Conservation (phyloP, 1,140 invertebrate species). For the Onthophagus taurus region DNA sequence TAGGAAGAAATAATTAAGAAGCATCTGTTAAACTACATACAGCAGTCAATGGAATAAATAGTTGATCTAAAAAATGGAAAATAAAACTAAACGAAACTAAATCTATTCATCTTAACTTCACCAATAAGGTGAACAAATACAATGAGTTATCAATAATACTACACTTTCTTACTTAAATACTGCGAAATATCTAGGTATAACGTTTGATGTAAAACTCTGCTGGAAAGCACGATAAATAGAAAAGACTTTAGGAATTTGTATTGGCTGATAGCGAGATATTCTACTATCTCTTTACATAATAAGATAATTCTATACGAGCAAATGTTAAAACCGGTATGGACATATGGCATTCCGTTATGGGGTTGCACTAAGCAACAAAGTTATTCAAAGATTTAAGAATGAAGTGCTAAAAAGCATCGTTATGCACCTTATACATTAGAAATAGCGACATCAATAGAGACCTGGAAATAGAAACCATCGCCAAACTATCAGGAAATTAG, state of each 20-base stretch:
- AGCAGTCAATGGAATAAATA: not conserved
- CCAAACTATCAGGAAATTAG: no score
- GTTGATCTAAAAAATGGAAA: not conserved
- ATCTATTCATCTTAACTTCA: not conserved
- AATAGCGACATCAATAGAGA: no score
- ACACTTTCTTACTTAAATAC: no score
- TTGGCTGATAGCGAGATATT: not conserved
- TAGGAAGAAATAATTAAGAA: conserved; percentile 1
- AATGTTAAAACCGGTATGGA: no score
- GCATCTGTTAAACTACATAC: not conserved
- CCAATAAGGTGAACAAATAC: conserved; percentile 3
- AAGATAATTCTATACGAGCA: conserved; percentile 1
- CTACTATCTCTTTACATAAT: not conserved
- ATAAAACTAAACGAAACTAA: conserved; percentile 1
- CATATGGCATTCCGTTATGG: no score
- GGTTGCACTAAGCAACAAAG: no score
- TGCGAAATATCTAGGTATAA: no score
- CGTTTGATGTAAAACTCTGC: not conserved
- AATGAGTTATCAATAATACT: not conserved
- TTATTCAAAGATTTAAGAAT: no score
- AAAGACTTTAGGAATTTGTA: not conserved
- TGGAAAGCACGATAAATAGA: not conserved
- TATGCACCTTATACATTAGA: no score
- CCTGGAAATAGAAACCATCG: no score
- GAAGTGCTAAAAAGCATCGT: no score